phyloP scores from a whole-genome alignment of 2,888 invertebrate genomes.

The Conchocele bisecta region DNA sequence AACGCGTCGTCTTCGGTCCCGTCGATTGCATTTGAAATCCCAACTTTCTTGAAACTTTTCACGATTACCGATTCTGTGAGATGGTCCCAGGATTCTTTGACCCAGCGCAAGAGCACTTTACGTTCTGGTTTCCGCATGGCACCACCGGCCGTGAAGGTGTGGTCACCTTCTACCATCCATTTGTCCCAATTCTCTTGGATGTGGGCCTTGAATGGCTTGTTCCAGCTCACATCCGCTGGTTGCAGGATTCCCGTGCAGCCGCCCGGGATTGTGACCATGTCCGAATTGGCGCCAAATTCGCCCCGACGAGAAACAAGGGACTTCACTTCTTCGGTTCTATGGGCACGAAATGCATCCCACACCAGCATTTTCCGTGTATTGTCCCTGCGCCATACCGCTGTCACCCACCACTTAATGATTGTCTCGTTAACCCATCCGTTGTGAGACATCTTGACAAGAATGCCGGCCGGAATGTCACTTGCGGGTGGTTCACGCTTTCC shows the following conservation, averaged over 20 bases:
- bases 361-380: conserved; percentile 1
- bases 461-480: conserved; percentile 5
- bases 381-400: conserved; percentile 7
- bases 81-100: conserved; percentile 11
- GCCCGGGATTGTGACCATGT: conserved; percentile 25
- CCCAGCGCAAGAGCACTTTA: conserved; percentile 7
- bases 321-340: conserved; percentile 20
- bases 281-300: conserved; percentile 13
- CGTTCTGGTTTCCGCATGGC: background rate
- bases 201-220: background rate
- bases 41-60: conserved; percentile 14
- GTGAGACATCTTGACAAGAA: conserved; percentile 12
- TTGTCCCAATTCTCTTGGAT: background rate
- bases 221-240: conserved; percentile 27
- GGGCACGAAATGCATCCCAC: conserved; percentile 20
- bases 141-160: background rate
- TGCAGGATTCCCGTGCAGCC: conserved; percentile 17
- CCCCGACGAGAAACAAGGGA: conserved; percentile 5
- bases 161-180: background rate
- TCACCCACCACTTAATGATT: conserved; percentile 24
- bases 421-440: conserved; percentile 28
- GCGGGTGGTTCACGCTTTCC: conserved; percentile 5
- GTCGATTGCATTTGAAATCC: conserved; percentile 13
- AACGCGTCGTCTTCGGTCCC: conserved; percentile 12
- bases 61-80: background rate